Conservation (phyloP, 2,113 vertebrate genomes). For the Bothrops jararaca region DNA sequence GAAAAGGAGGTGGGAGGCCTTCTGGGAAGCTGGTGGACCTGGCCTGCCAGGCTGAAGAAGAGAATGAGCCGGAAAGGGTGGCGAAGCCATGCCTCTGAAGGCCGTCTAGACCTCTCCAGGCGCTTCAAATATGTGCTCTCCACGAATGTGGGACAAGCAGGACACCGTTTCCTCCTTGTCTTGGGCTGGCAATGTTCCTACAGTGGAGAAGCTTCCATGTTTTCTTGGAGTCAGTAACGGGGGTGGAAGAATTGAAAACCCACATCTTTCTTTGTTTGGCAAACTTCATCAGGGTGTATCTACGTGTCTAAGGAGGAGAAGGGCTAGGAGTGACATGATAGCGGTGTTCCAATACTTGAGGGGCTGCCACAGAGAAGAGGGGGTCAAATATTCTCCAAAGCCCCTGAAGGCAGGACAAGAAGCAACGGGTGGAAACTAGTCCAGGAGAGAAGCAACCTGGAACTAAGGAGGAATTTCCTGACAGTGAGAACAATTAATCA, state of each 20-base stretch:
- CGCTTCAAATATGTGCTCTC: not conserved
- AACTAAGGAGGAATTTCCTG: too few relatives aligned
- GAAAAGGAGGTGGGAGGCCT: not conserved
- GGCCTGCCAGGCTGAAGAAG: not conserved
- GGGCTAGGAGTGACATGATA: too few relatives aligned
- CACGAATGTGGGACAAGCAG: not conserved
- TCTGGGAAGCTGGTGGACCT: not conserved
- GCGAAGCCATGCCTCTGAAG: slow-evolving; percentile 14
- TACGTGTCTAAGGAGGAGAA: too few relatives aligned
- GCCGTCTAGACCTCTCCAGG: not conserved
- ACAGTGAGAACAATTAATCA: too few relatives aligned
- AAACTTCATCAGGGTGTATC: too few relatives aligned
- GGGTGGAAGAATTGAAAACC: not conserved
- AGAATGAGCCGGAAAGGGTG: not conserved
- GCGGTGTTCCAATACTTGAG: too few relatives aligned
- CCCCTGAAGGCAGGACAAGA: too few relatives aligned
- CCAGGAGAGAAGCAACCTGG: too few relatives aligned
- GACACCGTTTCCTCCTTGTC: not conserved
- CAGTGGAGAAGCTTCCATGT: not conserved
- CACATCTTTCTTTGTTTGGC: not conserved
- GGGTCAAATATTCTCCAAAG: too few relatives aligned
- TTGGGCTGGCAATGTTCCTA: not conserved
- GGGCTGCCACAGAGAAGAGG: too few relatives aligned
- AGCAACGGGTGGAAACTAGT: too few relatives aligned
- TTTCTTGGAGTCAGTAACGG: not conserved